phyloP scores from a whole-genome alignment of 2,888 invertebrate genomes.

The Norana najaformis region DNA sequence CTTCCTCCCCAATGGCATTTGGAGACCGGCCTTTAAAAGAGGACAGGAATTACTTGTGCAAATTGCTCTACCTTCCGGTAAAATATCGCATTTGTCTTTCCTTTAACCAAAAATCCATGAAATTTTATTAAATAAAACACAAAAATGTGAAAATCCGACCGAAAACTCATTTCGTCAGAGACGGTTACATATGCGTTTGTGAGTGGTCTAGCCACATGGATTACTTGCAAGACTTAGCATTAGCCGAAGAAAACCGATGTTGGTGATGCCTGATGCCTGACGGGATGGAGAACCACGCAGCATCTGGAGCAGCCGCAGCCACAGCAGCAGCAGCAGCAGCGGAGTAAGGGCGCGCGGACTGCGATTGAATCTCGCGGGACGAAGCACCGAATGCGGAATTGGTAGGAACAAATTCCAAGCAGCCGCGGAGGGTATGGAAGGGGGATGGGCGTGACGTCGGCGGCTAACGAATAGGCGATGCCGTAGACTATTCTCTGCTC shows the following conservation, averaged over 20 bases:
- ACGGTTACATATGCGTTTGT: too few species aligned
- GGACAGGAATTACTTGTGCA: too few species aligned
- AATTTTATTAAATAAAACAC: background rate
- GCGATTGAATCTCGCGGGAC: background rate
- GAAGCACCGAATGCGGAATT: background rate
- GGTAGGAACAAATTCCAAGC: background rate
- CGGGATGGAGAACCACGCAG: background rate
- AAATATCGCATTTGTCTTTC: too few species aligned
- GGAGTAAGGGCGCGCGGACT: background rate
- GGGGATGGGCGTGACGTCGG: background rate
- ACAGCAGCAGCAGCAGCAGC: background rate
- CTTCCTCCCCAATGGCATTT: too few species aligned
- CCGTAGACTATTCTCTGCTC: slow-evolving; percentile 10
- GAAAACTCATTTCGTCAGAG: too few species aligned
- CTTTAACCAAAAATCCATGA: too few species aligned
- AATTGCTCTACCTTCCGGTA: too few species aligned
- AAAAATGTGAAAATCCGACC: background rate
- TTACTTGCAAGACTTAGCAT: background rate
- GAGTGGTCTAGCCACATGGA: background rate
- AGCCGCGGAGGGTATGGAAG: background rate
- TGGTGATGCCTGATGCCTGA: background rate
- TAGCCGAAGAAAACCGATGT: background rate
- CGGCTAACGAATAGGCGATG: background rate
- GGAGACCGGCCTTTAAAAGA: too few species aligned
- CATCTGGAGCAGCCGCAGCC: too few species aligned